phyloP scores from a whole-genome alignment of 1,140 invertebrate genomes.

The Ceratitis capitata region DNA sequence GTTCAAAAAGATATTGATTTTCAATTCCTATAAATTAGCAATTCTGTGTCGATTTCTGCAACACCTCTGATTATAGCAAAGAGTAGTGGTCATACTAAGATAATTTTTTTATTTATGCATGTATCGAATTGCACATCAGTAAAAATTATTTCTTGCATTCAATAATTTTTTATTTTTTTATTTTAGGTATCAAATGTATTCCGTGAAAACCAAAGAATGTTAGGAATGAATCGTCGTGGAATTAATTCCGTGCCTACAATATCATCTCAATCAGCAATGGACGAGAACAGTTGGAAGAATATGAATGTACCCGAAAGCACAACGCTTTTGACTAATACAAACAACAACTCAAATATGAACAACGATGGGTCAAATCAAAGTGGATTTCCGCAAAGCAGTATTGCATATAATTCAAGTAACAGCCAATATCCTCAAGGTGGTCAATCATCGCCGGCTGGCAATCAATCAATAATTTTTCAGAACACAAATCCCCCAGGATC shows the following conservation, averaged over 20 bases:
- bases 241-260: conserved; percentile 61
- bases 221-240: conserved; percentile 63
- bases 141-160: too few species aligned
- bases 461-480: conserved; percentile 75
- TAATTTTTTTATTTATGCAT: too few species aligned
- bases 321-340: conserved; percentile 51
- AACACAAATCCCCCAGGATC: conserved; percentile 75
- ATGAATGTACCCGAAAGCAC: conserved; percentile 54
- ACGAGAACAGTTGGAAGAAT: conserved; percentile 60
- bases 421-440: conserved; percentile 62
- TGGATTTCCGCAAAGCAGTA: conserved; percentile 57
- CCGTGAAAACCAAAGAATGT: conserved; percentile 35
- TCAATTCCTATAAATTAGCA: too few species aligned
- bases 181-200: conserved; percentile 4
- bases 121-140: too few species aligned
- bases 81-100: too few species aligned
- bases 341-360: conserved; percentile 57
- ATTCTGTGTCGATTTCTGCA: too few species aligned
- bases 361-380: conserved; percentile 58
- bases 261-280: conserved; percentile 62
- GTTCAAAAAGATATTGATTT: too few species aligned
- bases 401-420: conserved; percentile 56
- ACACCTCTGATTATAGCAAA: too few species aligned
- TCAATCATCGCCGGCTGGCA: conserved; percentile 72
- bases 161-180: not conserved